Conservation (phyloP, 2,888 invertebrate species). For the Aproaerema taeniolella region DNA sequence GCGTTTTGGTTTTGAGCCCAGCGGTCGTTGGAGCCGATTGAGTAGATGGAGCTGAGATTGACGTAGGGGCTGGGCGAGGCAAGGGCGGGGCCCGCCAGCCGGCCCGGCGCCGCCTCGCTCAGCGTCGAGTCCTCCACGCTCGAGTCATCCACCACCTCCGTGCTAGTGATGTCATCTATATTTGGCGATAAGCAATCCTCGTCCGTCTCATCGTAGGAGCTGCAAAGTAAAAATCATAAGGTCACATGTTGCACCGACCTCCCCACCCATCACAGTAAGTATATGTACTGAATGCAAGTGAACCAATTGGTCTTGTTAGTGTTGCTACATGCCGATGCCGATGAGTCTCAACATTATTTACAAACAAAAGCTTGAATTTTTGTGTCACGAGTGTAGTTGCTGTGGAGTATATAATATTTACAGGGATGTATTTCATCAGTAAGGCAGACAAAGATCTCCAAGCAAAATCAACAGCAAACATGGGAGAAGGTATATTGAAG, state of each 20-base stretch:
- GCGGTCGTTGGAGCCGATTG: slow-evolving; percentile 49
- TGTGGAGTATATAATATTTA: slow-evolving; percentile 45
- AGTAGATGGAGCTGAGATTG: slow-evolving; percentile 68
- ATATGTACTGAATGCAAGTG: slow-evolving; percentile 73
- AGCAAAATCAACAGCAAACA: slow-evolving; percentile 49
- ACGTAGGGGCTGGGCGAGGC: slow-evolving; percentile 42
- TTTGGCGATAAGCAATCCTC: slow-evolving; percentile 83
- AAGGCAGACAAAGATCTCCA: slow-evolving; percentile 67
- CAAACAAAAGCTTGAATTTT: slow-evolving; percentile 58
- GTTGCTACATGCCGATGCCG: slow-evolving; percentile 62
- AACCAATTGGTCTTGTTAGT: slow-evolving; percentile 55
- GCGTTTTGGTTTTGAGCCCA: slow-evolving; percentile 36
- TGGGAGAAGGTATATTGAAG: too few relatives aligned
- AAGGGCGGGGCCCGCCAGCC: slow-evolving; percentile 25
- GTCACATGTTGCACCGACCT: not conserved
- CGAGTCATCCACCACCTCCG: slow-evolving; percentile 64
- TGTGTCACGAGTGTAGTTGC: slow-evolving; percentile 22
- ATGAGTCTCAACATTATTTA: slow-evolving; percentile 47
- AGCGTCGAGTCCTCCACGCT: slow-evolving; percentile 64
- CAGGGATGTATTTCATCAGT: slow-evolving; percentile 65
- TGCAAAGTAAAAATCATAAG: slow-evolving; percentile 44
- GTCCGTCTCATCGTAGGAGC: slow-evolving; percentile 83
- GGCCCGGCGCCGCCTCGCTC: slow-evolving; percentile 44
- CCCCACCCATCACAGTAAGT: slow-evolving; percentile 15
- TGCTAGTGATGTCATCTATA: slow-evolving; percentile 78